These are phyloP conservation scores for Corythornis cristatus DNA, from an alignment of 2,113 vertebrate genomes.

Conservation along the genomic window DNA sequence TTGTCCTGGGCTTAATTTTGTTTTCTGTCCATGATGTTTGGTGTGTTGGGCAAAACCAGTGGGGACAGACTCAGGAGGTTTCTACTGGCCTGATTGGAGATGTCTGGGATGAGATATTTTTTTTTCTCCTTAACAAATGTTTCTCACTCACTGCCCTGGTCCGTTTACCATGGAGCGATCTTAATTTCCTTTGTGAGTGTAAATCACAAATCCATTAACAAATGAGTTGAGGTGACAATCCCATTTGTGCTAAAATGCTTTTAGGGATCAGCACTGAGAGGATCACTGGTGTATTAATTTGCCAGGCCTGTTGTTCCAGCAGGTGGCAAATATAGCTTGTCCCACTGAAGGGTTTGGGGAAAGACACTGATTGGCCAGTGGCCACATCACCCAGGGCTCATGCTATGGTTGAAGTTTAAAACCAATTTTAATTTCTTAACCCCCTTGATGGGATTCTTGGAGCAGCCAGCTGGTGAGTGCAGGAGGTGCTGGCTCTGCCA, in stretches of 20 bases:
- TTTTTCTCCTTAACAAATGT: not conserved
- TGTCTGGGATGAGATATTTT: not conserved
- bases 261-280: slow-evolving; percentile 57
- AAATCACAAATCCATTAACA: slow-evolving; percentile 67
- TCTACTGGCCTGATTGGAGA: not conserved
- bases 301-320: slow-evolving; percentile 49
- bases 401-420: not conserved
- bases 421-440: not conserved
- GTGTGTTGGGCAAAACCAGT: not conserved
- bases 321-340: slow-evolving; percentile 10
- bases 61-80: not conserved
- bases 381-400: not conserved
- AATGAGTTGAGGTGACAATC: slow-evolving; percentile 66
- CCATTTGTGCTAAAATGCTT: slow-evolving; percentile 59
- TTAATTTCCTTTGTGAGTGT: slow-evolving; percentile 43
- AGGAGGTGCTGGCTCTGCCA: not conserved
- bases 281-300: slow-evolving; percentile 45
- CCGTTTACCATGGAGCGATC: slow-evolving; percentile 30
- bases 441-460: not conserved
- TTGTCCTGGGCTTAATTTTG: not conserved
- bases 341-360: not conserved
- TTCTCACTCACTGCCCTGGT: not conserved
- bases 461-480: not conserved
- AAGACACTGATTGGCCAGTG: not conserved
- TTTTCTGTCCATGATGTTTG: not conserved